Percentiles rank a stretch among this genome's conserved stretches.
Evolutionary conservation across 2,797 vertebrate species (phyloP).

Genomic region (Valencia hispanica): DNA sequence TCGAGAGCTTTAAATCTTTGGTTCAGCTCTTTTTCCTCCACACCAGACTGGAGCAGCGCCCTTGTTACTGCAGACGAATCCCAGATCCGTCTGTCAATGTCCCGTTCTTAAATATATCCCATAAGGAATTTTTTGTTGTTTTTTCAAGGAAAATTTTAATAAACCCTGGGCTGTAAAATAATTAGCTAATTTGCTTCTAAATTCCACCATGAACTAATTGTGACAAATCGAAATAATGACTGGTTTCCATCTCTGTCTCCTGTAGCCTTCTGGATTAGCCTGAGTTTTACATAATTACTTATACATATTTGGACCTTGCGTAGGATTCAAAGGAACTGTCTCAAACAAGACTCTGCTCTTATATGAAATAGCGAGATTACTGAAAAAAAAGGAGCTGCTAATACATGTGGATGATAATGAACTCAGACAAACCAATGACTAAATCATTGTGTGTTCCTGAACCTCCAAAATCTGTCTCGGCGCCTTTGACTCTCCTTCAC

Average conservation of each 20-base stretch:
- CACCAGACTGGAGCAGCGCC: too few species aligned
- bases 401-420: background rate
- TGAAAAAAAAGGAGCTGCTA: background rate
- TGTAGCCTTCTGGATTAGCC: background rate
- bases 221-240: background rate
- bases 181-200: background rate
- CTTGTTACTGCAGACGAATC: too few species aligned
- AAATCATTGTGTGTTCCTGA: background rate
- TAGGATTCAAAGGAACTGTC: background rate
- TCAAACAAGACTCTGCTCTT: background rate
- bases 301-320: background rate
- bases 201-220: background rate
- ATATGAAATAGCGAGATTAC: background rate
- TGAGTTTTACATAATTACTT: background rate
- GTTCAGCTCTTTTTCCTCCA: too few species aligned
- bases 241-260: background rate
- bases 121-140: background rate
- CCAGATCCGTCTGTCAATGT: too few species aligned
- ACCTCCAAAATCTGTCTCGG: background rate
- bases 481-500: background rate
- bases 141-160: background rate
- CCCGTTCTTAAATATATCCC: too few species aligned
- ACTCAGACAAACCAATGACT: background rate
- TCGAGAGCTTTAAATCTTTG: too few species aligned
- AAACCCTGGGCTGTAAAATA: background rate